A percentile compares a stretch with the other conserved stretches of the same genome.
Conservation (phyloP, 1,140 invertebrate species). For the Grapholita molesta region DNA sequence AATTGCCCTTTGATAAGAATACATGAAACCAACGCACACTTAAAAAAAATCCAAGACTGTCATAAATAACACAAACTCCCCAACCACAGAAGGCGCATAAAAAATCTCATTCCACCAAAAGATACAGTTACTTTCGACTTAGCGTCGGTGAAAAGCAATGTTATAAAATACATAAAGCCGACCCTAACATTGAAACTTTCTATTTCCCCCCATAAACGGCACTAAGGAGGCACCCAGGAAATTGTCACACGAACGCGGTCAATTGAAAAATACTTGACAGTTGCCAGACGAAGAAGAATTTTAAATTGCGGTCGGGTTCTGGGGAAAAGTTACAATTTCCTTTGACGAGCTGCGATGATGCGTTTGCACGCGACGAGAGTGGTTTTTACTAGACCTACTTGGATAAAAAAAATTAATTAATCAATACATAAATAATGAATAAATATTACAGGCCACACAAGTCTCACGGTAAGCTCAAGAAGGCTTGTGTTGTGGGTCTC, state of each 20-base stretch:
- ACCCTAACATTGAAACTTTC: slow-evolving; percentile 13
- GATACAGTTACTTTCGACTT: slow-evolving; percentile 6
- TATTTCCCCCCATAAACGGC: slow-evolving; percentile 11
- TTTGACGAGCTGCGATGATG: neutral
- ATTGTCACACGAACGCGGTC: neutral
- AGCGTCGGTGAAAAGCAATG: neutral
- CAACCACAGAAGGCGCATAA: neutral
- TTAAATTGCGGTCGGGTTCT: slow-evolving; percentile 1
- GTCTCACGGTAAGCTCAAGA: too few relatives aligned
- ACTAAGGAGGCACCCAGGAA: slow-evolving; percentile 6
- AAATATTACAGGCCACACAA: too few relatives aligned
- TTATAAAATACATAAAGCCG: slow-evolving; percentile 4
- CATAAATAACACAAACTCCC: neutral
- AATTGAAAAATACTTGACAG: slow-evolving; percentile 12
- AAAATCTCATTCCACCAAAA: slow-evolving; percentile 14
- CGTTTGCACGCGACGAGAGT: neutral
- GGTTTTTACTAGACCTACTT: too few relatives aligned
- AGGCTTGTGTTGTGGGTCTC: too few relatives aligned
- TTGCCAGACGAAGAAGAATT: neutral
- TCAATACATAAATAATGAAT: too few relatives aligned
- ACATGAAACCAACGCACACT: too few relatives aligned
- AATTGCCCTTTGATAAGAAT: too few relatives aligned
- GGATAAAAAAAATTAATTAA: too few relatives aligned
- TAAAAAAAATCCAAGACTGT: too few relatives aligned
- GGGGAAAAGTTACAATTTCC: neutral